Percentiles rank a stretch among this genome's conserved stretches.
Evolutionary conservation across 2,797 vertebrate species (phyloP).

Genomic region (Chelon labrosus): DNA sequence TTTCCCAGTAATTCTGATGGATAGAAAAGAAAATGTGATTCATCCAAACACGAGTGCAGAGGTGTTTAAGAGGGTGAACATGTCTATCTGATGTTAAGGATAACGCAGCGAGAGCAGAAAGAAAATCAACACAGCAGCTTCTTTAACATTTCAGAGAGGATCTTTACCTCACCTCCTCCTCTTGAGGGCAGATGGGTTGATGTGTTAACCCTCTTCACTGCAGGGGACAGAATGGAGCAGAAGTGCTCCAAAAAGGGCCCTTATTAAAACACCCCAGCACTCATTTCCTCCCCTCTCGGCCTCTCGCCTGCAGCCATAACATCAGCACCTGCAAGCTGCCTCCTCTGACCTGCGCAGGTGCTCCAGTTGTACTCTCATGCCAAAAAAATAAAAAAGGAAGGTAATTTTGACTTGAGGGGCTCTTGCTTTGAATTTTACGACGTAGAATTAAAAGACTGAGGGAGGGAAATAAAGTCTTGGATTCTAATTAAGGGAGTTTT

Average conservation of each 20-base stretch:
- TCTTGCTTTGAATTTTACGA: conserved; percentile 53
- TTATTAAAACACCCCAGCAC: conserved; percentile 48
- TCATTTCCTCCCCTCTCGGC: conserved; percentile 40
- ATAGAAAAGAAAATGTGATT: neutral
- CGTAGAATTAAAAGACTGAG: conserved; percentile 54
- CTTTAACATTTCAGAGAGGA: neutral
- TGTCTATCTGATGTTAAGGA: no score
- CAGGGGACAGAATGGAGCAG: conserved; percentile 15
- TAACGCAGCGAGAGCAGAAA: neutral
- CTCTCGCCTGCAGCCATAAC: conserved; percentile 44
- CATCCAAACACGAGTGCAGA: neutral
- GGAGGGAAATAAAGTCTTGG: conserved; percentile 56
- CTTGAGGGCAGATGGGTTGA: conserved; percentile 29
- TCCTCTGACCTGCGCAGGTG: conserved; percentile 60
- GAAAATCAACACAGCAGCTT: neutral
- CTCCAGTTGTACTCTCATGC: conserved; percentile 6
- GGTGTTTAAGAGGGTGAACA: neutral
- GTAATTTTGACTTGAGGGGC: conserved; percentile 45
- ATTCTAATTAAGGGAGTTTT: conserved; percentile 76
- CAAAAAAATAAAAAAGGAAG: conserved; percentile 14
- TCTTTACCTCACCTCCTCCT: conserved; percentile 8
- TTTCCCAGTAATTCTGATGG: neutral
- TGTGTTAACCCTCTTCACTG: neutral
- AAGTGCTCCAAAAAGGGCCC: conserved; percentile 14
- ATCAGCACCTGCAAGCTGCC: conserved; percentile 31